Conservation (phyloP, 2,888 invertebrate species). For the Pelosia muscerda region DNA sequence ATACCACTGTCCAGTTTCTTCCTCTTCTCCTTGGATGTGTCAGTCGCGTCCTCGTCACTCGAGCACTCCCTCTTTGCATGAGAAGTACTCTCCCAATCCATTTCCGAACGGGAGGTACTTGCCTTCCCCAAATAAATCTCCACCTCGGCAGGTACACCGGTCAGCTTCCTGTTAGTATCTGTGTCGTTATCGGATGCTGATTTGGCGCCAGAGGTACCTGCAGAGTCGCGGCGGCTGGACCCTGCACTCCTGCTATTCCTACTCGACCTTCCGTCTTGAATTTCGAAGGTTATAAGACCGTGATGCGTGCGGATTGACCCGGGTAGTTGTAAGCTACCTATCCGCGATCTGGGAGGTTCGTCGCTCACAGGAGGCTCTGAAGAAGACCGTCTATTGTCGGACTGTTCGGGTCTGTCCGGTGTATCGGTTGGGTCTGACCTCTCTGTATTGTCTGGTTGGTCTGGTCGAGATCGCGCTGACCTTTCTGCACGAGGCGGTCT, state of each 20-base stretch:
- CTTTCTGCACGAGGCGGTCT: not conserved
- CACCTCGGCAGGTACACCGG: slow-evolving; percentile 54
- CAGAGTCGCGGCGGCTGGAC: not conserved
- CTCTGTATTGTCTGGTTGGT: slow-evolving; percentile 9
- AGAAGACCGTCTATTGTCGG: slow-evolving; percentile 15
- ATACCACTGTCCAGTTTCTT: slow-evolving; percentile 89
- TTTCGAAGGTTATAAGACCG: slow-evolving; percentile 62
- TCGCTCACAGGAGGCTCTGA: slow-evolving; percentile 15
- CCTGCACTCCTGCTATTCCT: not conserved
- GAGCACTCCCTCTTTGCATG: slow-evolving; percentile 36
- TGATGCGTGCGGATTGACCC: slow-evolving; percentile 41
- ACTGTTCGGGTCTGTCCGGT: not conserved
- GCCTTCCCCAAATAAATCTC: slow-evolving; percentile 62
- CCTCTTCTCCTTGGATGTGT: slow-evolving; percentile 60
- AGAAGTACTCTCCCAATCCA: slow-evolving; percentile 52
- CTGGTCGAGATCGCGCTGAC: not conserved
- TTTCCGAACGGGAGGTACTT: slow-evolving; percentile 47
- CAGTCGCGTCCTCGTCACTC: slow-evolving; percentile 46
- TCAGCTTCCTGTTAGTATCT: slow-evolving; percentile 9
- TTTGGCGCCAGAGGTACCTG: not conserved
- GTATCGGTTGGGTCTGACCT: slow-evolving; percentile 3
- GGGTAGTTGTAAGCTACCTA: slow-evolving; percentile 12
- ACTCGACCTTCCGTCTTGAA: slow-evolving; percentile 45
- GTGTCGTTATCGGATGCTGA: slow-evolving; percentile 4
- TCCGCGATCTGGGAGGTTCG: slow-evolving; percentile 2